phyloP scores from a whole-genome alignment of 2,113 vertebrate genomes.

The Trogon melanurus region DNA sequence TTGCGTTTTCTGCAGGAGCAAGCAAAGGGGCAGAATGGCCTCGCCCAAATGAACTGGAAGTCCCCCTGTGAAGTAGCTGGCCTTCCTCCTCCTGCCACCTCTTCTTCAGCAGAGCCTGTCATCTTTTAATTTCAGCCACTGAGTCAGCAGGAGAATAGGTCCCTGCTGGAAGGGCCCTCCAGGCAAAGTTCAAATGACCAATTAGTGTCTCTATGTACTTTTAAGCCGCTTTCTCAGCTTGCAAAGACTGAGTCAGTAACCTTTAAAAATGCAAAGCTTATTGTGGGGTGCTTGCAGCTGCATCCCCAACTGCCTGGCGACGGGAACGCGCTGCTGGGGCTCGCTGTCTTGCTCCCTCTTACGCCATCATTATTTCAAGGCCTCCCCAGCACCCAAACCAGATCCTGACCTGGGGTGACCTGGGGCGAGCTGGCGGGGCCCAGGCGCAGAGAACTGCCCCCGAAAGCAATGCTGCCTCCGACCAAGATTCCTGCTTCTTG shows the following conservation, averaged over 20 bases:
- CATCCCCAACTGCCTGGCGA: background rate
- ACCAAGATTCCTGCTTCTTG: background rate
- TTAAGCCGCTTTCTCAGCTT: background rate
- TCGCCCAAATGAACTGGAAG: fast-evolving
- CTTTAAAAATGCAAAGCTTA: background rate
- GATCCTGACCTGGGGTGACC: background rate
- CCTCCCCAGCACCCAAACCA: background rate
- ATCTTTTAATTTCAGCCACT: background rate
- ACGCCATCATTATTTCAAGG: background rate
- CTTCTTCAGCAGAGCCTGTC: background rate
- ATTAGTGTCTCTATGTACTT: background rate
- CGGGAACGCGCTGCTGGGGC: background rate
- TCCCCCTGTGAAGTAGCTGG: fast-evolving
- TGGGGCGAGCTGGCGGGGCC: background rate
- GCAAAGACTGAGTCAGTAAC: background rate
- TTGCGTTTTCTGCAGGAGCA: background rate
- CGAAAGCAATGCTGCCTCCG: background rate
- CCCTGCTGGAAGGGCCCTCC: background rate
- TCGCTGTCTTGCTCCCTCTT: background rate
- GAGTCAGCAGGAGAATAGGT: background rate
- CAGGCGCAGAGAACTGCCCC: background rate
- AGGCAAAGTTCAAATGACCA: background rate
- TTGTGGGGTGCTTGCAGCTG: background rate
- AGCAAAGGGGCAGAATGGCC: background rate
- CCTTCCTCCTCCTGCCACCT: background rate